These are phyloP conservation scores for Vannuccia rotundouncinata DNA, from an alignment of 2,888 invertebrate species.

Conservation along the genomic window DNA sequence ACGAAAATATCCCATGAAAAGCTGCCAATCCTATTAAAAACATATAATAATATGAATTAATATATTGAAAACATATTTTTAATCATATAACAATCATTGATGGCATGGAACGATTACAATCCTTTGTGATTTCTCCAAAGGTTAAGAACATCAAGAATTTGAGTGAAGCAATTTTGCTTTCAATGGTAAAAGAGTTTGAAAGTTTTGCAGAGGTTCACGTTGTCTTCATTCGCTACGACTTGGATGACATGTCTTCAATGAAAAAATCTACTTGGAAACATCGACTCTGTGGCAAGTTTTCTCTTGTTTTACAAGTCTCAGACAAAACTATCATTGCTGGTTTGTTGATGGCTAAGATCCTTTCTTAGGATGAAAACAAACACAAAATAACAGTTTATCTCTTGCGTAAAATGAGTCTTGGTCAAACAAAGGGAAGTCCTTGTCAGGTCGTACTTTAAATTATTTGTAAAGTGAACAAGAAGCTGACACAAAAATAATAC, in stretches of 20 bases:
- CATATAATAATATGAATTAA: too few relatives aligned
- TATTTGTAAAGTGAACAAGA: constrained; percentile 16
- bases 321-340: neutral
- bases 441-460: constrained; percentile 13
- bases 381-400: constrained; percentile 13
- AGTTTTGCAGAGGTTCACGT: neutral
- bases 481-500: neutral
- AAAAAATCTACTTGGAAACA: neutral
- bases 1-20: too few relatives aligned
- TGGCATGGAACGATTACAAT: neutral
- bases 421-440: neutral
- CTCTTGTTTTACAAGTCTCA: neutral
- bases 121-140: neutral
- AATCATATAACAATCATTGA: too few relatives aligned
- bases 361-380: constrained; percentile 12
- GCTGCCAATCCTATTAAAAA: too few relatives aligned
- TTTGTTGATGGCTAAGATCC: constrained; percentile 1
- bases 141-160: neutral
- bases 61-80: too few relatives aligned
- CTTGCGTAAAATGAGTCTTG: constrained; percentile 1
- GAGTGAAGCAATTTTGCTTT: neutral
- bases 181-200: neutral
- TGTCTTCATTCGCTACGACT: neutral
- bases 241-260: neutral
- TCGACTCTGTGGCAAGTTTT: neutral